These are phyloP conservation scores for Probaryconus sp. DNA, from an alignment of 1,140 invertebrate genomes.

Conservation along the genomic window DNA sequence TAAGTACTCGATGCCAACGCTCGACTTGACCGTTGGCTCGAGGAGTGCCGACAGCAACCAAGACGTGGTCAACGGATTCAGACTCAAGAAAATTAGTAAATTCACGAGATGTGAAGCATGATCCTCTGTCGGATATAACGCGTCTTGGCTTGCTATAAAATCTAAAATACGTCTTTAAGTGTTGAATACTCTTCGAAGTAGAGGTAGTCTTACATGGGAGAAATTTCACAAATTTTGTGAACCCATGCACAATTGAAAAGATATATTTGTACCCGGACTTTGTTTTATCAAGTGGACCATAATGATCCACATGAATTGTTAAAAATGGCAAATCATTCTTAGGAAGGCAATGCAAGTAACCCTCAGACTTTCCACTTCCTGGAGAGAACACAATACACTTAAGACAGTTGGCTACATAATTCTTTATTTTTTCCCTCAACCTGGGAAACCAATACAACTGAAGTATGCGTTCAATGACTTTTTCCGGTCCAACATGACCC, in stretches of 20 bases:
- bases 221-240: conserved; percentile 51
- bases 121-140: conserved; percentile 18
- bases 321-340: conserved; percentile 58
- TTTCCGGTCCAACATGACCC: conserved; percentile 46
- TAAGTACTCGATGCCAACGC: conserved; percentile 42
- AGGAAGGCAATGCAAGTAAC: conserved; percentile 55
- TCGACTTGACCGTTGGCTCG: conserved; percentile 66
- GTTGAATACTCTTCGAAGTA: conserved; percentile 16
- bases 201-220: conserved; percentile 25
- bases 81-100: conserved; percentile 20
- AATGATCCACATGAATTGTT: conserved; percentile 61
- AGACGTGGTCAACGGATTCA: conserved; percentile 22
- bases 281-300: conserved; percentile 47
- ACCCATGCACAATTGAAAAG: conserved; percentile 14
- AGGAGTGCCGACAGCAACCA: conserved; percentile 54
- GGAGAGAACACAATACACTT: conserved; percentile 36
- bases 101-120: conserved; percentile 16
- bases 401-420: neutral
- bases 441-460: too few relatives aligned
- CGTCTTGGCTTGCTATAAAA: conserved; percentile 43
- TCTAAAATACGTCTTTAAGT: conserved; percentile 32
- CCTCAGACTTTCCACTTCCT: conserved; percentile 26
- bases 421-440: neutral
- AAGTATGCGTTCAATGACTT: conserved; percentile 32
- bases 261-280: neutral